Percentiles rank a stretch among this genome's conserved stretches.
These are phyloP conservation scores for Oreochromis aureus DNA, from an alignment of 2,113 vertebrate genomes.

Conservation along the genomic window DNA sequence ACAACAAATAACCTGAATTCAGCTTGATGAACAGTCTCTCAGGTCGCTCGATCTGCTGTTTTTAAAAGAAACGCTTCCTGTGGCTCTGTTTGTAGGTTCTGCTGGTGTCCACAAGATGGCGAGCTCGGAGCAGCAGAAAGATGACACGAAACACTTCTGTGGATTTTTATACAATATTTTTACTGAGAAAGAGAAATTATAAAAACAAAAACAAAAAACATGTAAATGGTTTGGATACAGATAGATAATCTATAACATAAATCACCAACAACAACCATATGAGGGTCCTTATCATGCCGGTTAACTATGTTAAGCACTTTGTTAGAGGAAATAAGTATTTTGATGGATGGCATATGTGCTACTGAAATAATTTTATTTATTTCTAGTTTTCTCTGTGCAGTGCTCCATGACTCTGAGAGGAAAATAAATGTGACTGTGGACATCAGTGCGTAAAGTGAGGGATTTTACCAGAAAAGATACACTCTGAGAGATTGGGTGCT, in stretches of 20 bases:
- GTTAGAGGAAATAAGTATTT: no score
- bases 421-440: no score
- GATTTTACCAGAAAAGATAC: no score
- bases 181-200: background rate
- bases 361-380: no score
- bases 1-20: background rate
- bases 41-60: background rate
- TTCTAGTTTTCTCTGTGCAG: no score
- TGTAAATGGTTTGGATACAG: background rate
- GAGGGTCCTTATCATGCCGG: no score
- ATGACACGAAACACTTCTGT: background rate
- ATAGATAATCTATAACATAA: background rate
- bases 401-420: no score
- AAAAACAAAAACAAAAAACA: fast-evolving
- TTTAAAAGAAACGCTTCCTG: background rate
- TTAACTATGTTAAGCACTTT: no score
- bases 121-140: background rate
- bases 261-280: no score
- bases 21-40: background rate
- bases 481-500: no score
- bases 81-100: background rate
- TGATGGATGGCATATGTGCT: no score
- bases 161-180: background rate
- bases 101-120: background rate
- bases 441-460: no score